Base-by-base conservation (phyloP, 64 coral and sea anemone genomes). In the Montipora efflorescens region DNA sequence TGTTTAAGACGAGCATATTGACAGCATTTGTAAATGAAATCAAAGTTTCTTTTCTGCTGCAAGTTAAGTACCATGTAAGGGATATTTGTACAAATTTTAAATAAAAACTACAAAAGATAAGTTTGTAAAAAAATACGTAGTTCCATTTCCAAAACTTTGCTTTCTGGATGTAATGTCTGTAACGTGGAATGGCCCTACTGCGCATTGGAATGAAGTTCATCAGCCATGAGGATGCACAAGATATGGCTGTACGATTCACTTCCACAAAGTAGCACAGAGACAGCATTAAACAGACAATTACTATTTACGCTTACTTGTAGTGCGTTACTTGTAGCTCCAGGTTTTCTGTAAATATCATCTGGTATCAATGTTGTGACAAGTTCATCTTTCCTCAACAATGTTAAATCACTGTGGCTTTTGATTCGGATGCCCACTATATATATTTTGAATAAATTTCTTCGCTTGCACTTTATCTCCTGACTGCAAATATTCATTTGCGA, bases 231-330 rank as follows among this genome's bases (percentile, higher is more conserved):
- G 50, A 74, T 15, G 50, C 66, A 19, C 67, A 87, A 87, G 66
- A 49, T 74, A 74, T 87, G 84, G 67, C 84, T 73, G 84, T 43
- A 67, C 44, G 11, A 45, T 74, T 73, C 67, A 19, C 73, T 74
- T 87, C 84, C 84, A 85, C 84, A 87, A 48, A 87, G 84, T 8
- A 74, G 14, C 8, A 73, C 67, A 74, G 84, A 87, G 10, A 16
- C 84, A 87, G 84, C 73, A 87, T 87, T 87, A 87, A 53, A 87
- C 10, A 87, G 84, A 74, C 84, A 87, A 87, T 87, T 87, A 48
- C 84, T 46, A 45, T 87, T 87, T 87, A 36, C 67, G 66, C 28
- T 87, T 87, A 67, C 25, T 74, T 74, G 25, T 74, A 87, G 67
- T 48, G 66, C 84, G 25, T 25, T 25, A 25, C 25, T 25, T 25